Conservation (phyloP, 2,797 vertebrate species). For the Gambusia yucatana region DNA sequence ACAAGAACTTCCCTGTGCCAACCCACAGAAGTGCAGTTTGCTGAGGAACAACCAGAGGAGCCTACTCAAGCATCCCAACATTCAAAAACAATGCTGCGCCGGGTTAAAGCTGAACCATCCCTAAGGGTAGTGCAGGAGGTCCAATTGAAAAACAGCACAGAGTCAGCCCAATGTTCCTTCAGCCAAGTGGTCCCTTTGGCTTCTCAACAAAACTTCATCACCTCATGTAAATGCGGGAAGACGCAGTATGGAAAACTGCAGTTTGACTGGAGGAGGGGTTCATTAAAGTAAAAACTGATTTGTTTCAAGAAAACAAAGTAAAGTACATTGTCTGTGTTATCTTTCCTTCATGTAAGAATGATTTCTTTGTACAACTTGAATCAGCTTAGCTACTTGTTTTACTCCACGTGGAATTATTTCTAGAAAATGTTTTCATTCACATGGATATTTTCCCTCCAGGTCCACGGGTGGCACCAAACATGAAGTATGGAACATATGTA, state of each 20-base stretch:
- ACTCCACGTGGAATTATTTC: background rate
- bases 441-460: background rate
- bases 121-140: constrained; percentile 33
- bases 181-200: constrained; percentile 13
- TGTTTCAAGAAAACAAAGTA: background rate
- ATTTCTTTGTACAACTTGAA: background rate
- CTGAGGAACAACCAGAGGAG: too few relatives aligned
- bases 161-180: background rate
- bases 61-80: too few relatives aligned
- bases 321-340: background rate
- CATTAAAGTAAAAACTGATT: background rate
- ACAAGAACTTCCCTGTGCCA: too few relatives aligned
- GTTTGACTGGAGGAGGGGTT: constrained; percentile 37
- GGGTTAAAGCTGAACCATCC: background rate
- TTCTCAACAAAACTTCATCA: constrained; percentile 16
- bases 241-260: constrained; percentile 35
- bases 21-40: too few relatives aligned
- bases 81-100: too few relatives aligned
- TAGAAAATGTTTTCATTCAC: too few relatives aligned
- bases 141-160: background rate
- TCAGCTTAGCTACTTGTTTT: background rate
- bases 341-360: background rate
- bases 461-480: background rate
- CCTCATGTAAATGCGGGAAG: constrained; percentile 7
- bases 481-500: background rate